Percentiles rank a stretch among this genome's conserved stretches.
phyloP scores from a whole-genome alignment of 2,113 vertebrate species.

The Scytalopus superciliaris region DNA sequence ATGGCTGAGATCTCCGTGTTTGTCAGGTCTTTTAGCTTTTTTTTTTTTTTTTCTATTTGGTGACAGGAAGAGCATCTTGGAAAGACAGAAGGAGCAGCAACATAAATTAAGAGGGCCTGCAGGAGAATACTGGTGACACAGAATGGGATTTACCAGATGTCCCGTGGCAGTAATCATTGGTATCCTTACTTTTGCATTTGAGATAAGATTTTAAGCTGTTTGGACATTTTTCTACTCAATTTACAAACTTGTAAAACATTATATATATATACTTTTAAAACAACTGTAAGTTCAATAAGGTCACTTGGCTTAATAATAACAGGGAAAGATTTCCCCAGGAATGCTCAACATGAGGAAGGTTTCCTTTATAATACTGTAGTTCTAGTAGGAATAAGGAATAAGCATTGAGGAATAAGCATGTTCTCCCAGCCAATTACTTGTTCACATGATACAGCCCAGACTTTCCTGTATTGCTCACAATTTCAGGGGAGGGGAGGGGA shows the following conservation, averaged over 20 bases:
- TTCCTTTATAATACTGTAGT: not conserved
- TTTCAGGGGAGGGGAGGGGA: not conserved
- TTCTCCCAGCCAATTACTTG: not conserved
- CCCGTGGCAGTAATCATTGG: not conserved
- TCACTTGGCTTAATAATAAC: not conserved
- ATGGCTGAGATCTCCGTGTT: not conserved
- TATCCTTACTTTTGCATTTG: not conserved
- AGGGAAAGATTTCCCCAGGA: not conserved
- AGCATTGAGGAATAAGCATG: not conserved
- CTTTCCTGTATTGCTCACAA: not conserved
- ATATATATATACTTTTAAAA: not conserved
- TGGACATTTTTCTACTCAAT: not conserved
- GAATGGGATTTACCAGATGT: not conserved
- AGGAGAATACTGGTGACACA: not conserved
- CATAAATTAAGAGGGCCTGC: not conserved
- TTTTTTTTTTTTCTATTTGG: not conserved
- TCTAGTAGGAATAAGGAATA: too few relatives aligned
- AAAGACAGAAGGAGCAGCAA: not conserved
- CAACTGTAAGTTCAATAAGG: not conserved
- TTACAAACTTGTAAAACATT: not conserved
- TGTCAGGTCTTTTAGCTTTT: not conserved
- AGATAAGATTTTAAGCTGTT: not conserved
- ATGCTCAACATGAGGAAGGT: not conserved
- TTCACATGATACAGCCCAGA: not conserved
- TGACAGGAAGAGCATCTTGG: not conserved